A percentile compares a stretch with the other conserved stretches of the same genome.
Conservation (phyloP, 2,797 vertebrate species). For the Alca torda region DNA sequence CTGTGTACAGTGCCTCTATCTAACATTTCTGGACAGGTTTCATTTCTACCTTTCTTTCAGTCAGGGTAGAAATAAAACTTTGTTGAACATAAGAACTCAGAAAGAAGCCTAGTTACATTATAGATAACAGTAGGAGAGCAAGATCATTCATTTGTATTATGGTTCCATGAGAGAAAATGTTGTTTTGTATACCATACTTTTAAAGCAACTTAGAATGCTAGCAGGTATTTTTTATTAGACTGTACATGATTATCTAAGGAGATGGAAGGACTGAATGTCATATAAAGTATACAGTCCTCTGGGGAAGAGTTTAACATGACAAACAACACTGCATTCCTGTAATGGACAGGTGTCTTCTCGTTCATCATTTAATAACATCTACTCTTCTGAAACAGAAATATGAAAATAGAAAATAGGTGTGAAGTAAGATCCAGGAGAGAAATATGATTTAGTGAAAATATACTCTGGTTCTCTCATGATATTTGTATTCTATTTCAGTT, state of each 20-base stretch:
- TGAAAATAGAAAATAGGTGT: background rate
- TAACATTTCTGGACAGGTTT: background rate
- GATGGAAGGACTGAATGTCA: background rate
- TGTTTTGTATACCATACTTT: background rate
- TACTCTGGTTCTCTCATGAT: background rate
- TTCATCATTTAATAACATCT: background rate
- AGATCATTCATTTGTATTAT: background rate
- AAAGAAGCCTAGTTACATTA: slow-evolving; percentile 1
- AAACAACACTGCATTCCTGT: background rate
- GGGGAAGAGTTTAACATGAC: background rate
- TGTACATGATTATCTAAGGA: background rate
- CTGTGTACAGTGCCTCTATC: background rate
- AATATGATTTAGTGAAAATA: background rate
- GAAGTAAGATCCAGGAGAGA: background rate
- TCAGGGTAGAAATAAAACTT: background rate
- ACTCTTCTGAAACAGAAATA: background rate
- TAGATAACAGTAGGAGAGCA: background rate
- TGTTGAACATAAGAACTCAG: background rate
- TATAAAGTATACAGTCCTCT: background rate
- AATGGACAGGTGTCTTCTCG: background rate
- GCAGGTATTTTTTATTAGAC: background rate
- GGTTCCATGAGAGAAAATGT: background rate
- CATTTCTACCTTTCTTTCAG: background rate
- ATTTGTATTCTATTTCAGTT: background rate
- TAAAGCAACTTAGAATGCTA: background rate